A percentile compares a stretch with the other conserved stretches of the same genome.
phyloP scores from a whole-genome alignment of 2,888 invertebrate genomes.

The Ecdyonurus torrentis region DNA sequence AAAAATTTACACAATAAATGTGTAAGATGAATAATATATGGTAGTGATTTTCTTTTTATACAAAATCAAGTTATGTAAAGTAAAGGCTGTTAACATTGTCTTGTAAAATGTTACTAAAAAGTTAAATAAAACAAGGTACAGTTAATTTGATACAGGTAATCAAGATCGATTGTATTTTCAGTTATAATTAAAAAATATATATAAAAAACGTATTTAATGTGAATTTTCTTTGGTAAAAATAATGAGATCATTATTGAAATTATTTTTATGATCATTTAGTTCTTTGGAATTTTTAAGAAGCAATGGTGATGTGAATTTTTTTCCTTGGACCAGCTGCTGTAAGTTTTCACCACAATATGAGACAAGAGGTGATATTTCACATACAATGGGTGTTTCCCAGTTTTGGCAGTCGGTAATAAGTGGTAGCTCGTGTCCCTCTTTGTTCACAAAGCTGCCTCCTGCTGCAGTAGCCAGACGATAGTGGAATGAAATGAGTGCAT shows the following conservation, averaged over 20 bases:
- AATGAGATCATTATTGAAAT: background rate
- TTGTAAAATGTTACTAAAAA: too few species aligned
- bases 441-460: slow-evolving; percentile 38
- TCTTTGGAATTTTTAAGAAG: slow-evolving; percentile 24
- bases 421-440: background rate
- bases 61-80: too few species aligned
- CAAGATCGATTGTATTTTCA: too few species aligned
- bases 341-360: slow-evolving; percentile 86
- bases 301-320: slow-evolving; percentile 49
- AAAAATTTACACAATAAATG: too few species aligned
- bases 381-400: slow-evolving; percentile 25
- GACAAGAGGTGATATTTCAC: slow-evolving; percentile 82
- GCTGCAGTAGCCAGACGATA: slow-evolving; percentile 62
- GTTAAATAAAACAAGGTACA: too few species aligned
- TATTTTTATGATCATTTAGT: background rate
- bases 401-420: background rate
- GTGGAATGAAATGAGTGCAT: slow-evolving; percentile 60
- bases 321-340: slow-evolving; percentile 42
- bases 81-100: too few species aligned
- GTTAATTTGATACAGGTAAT: too few species aligned
- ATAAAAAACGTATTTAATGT: background rate
- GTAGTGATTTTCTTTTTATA: too few species aligned
- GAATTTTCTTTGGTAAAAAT: background rate
- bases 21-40: too few species aligned
- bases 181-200: background rate